phyloP scores from a whole-genome alignment of 1,140 invertebrate species.

The Oncopodura yosiiana region DNA sequence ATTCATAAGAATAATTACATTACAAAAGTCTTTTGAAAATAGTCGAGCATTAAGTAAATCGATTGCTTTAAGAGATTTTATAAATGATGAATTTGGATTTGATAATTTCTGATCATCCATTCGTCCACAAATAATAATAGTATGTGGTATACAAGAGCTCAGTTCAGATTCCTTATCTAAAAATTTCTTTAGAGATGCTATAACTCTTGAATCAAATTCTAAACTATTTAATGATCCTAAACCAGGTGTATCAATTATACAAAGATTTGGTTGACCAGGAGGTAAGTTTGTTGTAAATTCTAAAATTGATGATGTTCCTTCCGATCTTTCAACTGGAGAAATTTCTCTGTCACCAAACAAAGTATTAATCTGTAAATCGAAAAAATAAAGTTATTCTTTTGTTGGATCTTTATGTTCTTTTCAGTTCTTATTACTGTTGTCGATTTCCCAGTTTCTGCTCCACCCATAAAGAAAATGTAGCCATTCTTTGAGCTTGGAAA shows the following conservation, averaged over 20 bases:
- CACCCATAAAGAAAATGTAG: constrained; percentile 15
- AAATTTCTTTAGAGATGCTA: constrained; percentile 24
- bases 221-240: constrained; percentile 7
- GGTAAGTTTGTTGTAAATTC: constrained; percentile 14
- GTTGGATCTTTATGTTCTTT: not conserved
- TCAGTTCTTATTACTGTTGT: constrained; percentile 12
- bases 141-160: constrained; percentile 13
- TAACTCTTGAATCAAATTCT: constrained; percentile 16
- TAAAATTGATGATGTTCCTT: constrained; percentile 9
- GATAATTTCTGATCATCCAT: constrained; percentile 10
- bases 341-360: constrained; percentile 19
- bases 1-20: constrained; percentile 23
- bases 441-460: constrained; percentile 16
- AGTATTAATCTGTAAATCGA: constrained; percentile 7
- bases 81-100: constrained; percentile 9
- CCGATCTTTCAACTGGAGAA: not conserved
- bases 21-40: constrained; percentile 14
- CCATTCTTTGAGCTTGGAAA: constrained; percentile 17
- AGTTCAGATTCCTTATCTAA: constrained; percentile 15
- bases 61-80: constrained; percentile 15
- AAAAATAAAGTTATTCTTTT: not conserved
- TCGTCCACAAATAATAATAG: constrained; percentile 12
- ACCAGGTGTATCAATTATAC: constrained; percentile 26
- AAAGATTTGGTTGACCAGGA: constrained; percentile 1
- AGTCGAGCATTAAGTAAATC: constrained; percentile 17